Base-by-base conservation (phyloP, 2,888 invertebrate species). In the Tenthredo mesomela region DNA sequence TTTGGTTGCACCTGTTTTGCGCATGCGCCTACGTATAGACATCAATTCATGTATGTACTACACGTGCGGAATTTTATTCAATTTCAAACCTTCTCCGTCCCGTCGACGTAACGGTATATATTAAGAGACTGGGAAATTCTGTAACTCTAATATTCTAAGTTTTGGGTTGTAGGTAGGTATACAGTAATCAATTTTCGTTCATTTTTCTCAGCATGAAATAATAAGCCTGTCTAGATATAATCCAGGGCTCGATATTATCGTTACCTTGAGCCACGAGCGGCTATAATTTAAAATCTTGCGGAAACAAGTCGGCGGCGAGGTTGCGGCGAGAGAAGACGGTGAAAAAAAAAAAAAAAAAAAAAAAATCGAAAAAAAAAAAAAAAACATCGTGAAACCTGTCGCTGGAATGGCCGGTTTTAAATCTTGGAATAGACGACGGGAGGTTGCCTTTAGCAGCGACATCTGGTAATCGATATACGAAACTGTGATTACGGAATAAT, bases 21-120 rank as follows among this genome's bases (percentile, higher is more conserved):
- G 88, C 89, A 87, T 89, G 89, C 88, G 88, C 86, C 78, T 77
- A 58, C 7, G 6, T n/a, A 5, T n/a, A 5, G 5, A n/a, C 54
- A 54, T n/a, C 18, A 6, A n/a, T 18, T 54, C 47, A 7, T n/a
- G 54, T n/a, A 29, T 2, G 29, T 29, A 54, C 54, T 29, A 54
- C 54, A 54, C 54, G 54, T 54, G 54, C 54, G 54, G 25, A 47
- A 21, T 47, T 75, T 70, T 84, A 70, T 85, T 3, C 0, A 21
- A 40, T 33, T 33, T 40, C 33, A 15, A 40, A n/a, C 40, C n/a
- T n/a, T 50, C 50, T n/a, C n/a, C n/a, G 5, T 5, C 54, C n/a
- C 54, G 50, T 18, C 50, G 5, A 37, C 15, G 43, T 43, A 21
- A 37, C 43, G 21, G 37, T 12, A 43, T n/a, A n/a, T n/a, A n/a